Conservation (phyloP, 2,888 invertebrate species). For the Automeris io region DNA sequence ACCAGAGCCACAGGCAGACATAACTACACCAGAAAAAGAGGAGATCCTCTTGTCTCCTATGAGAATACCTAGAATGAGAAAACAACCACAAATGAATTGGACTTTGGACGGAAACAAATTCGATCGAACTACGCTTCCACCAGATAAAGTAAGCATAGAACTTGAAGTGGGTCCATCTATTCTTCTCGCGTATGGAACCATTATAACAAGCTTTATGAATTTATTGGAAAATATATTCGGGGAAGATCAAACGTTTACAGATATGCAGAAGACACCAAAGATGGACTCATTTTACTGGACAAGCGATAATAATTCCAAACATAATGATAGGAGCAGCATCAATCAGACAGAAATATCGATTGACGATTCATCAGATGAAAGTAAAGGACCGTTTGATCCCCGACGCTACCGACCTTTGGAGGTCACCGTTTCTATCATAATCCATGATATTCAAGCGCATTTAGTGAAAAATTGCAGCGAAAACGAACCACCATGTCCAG, state of each 20-base stretch:
- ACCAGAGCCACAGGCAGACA: conserved; percentile 92
- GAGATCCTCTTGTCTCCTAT: conserved; percentile 94
- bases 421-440: conserved; percentile 93
- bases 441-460: conserved; percentile 97
- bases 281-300: conserved; percentile 57
- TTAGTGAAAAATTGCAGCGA: conserved; percentile 94
- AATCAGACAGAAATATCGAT: conserved; percentile 76
- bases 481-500: conserved; percentile 93
- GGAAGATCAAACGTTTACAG: conserved; percentile 95
- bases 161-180: conserved; percentile 97
- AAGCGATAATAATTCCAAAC: conserved; percentile 52
- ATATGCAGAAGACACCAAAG: conserved; percentile 86
- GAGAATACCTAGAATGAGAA: conserved; percentile 88
- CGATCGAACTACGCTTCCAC: conserved; percentile 89
- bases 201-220: conserved; percentile 92
- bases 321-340: conserved; percentile 57
- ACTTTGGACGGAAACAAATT: conserved; percentile 85
- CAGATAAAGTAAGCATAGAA: conserved; percentile 94
- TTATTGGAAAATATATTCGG: conserved; percentile 98
- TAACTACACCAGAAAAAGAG: conserved; percentile 96
- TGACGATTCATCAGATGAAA: conserved; percentile 79
- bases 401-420: conserved; percentile 92
- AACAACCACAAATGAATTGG: conserved; percentile 83
- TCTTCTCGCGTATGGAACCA: conserved; percentile 92
- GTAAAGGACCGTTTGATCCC: conserved; percentile 86